A percentile compares a stretch with the other conserved stretches of the same genome.
Evolutionary conservation across 2,888 invertebrate genomes (phyloP).

Genomic region (Barypeithes pellucidus): DNA sequence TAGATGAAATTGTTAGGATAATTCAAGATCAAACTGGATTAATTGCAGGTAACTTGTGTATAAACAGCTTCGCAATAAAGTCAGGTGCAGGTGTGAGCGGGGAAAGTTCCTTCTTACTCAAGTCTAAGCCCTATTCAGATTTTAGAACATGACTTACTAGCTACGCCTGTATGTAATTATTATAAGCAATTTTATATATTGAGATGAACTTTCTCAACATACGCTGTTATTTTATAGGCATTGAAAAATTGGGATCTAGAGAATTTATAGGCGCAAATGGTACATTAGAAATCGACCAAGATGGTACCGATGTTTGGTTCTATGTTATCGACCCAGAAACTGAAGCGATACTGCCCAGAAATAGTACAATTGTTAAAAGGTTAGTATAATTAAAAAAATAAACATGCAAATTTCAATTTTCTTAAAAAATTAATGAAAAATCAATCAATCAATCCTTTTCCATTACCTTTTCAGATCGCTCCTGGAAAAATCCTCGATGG

Average conservation of each 20-base stretch:
- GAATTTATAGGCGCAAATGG: constrained; percentile 84
- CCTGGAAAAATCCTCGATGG: constrained; percentile 77
- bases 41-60: constrained; percentile 79
- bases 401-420: background rate
- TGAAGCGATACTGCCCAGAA: constrained; percentile 82
- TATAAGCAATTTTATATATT: background rate
- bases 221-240: constrained; percentile 82
- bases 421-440: too few species aligned
- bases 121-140: too few species aligned
- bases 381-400: constrained; percentile 67
- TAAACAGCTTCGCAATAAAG: too few species aligned
- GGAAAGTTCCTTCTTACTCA: too few species aligned
- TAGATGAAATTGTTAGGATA: constrained; percentile 75
- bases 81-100: too few species aligned
- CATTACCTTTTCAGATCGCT: constrained; percentile 73
- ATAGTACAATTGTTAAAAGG: constrained; percentile 81
- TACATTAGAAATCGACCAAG: constrained; percentile 80
- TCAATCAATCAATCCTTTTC: too few species aligned
- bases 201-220: too few species aligned
- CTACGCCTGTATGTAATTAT: too few species aligned
- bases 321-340: constrained; percentile 87
- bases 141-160: too few species aligned
- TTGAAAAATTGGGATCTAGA: constrained; percentile 88
- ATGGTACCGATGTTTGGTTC: constrained; percentile 90
- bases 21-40: constrained; percentile 84